Conservation (phyloP, 2,797 vertebrate species). For the Pampus argenteus region DNA sequence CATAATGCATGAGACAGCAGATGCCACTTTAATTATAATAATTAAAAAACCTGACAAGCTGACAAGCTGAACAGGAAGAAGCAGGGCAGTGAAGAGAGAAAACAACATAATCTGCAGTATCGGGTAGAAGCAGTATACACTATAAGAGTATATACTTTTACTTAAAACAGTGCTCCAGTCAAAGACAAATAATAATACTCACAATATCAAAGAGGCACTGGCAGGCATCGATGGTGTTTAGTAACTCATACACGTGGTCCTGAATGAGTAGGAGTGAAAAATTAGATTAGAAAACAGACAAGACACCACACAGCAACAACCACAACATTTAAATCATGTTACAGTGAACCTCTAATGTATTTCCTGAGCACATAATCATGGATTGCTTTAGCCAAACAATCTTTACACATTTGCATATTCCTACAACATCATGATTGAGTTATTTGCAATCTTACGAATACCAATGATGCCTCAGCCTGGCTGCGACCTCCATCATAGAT, state of each 20-base stretch:
- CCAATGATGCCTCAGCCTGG: conserved; percentile 21
- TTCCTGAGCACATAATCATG: conserved; percentile 5
- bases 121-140: background rate
- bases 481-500: conserved; percentile 41
- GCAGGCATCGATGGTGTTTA: conserved; percentile 94
- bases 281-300: conserved; percentile 14
- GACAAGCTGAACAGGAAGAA: conserved; percentile 8
- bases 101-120: background rate
- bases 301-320: background rate
- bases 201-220: conserved; percentile 95
- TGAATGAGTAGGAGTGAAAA: conserved; percentile 63
- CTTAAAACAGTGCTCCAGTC: background rate
- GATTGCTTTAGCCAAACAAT: conserved; percentile 8
- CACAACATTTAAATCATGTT: conserved; percentile 8
- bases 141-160: background rate
- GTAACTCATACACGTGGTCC: conserved; percentile 96
- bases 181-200: conserved; percentile 72
- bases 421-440: conserved; percentile 15
- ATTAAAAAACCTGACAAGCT: conserved; percentile 16
- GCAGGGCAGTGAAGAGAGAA: background rate
- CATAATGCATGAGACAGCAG: conserved; percentile 24
- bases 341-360: background rate
- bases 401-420: conserved; percentile 11
- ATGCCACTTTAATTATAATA: conserved; percentile 23
- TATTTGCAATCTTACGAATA: conserved; percentile 33